Percentiles rank a stretch among this genome's conserved stretches.
These are phyloP conservation scores for Apogon hyalosoma DNA, from an alignment of 2,797 vertebrate genomes.

Conservation along the genomic window DNA sequence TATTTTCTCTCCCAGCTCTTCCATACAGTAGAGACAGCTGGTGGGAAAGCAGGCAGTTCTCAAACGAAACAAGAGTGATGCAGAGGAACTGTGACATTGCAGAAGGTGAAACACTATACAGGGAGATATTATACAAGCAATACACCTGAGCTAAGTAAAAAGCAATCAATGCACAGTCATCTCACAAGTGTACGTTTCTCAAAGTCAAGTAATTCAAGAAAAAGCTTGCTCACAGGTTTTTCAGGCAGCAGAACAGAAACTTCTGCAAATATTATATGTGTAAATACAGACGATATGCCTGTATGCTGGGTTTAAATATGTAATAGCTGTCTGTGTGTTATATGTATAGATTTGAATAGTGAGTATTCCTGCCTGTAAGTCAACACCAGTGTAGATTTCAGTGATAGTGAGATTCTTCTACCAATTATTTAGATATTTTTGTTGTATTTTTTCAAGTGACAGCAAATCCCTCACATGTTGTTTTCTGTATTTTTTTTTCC, in stretches of 20 bases:
- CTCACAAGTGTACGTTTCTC: slow-evolving; percentile 59
- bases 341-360: slow-evolving; percentile 17
- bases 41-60: slow-evolving; percentile 53
- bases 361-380: slow-evolving; percentile 4
- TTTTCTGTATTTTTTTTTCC: slow-evolving; percentile 20
- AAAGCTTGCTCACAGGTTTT: slow-evolving; percentile 20
- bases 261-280: slow-evolving; percentile 29
- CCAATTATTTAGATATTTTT: slow-evolving; percentile 5
- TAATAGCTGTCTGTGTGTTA: neutral
- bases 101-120: slow-evolving; percentile 75
- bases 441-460: neutral
- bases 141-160: slow-evolving; percentile 63
- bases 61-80: slow-evolving; percentile 62
- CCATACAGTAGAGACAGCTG: slow-evolving; percentile 65
- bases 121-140: slow-evolving; percentile 64
- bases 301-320: slow-evolving; percentile 17
- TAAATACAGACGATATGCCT: slow-evolving; percentile 6
- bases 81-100: slow-evolving; percentile 75
- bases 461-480: slow-evolving; percentile 16
- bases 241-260: slow-evolving; percentile 23
- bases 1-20: slow-evolving; percentile 63
- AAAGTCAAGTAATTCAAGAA: slow-evolving; percentile 56
- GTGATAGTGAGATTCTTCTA: slow-evolving; percentile 24
- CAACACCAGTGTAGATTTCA: slow-evolving; percentile 22
- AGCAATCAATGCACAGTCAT: slow-evolving; percentile 66